Evolutionary conservation across 64 coral and sea anemone species (phyloP).

Genomic region (Pocillopora verrucosa): DNA sequence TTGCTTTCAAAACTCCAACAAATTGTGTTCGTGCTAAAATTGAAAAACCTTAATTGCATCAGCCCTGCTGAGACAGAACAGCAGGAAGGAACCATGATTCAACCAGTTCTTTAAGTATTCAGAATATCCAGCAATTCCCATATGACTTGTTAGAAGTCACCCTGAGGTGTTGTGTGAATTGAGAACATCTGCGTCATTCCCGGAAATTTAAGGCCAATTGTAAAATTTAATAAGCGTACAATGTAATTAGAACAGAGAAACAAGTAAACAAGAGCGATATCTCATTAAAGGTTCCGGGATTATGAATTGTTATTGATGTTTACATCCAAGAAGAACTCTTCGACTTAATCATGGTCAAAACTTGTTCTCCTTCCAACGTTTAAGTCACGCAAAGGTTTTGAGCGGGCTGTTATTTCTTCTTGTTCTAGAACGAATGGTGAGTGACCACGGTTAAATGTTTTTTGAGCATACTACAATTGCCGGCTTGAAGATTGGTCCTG

Average conservation of each 20-base stretch:
- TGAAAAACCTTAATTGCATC: conserved; percentile 1
- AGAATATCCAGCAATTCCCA: neutral
- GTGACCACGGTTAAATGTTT: no score
- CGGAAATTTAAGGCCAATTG: neutral
- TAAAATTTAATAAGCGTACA: no score
- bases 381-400: neutral
- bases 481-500: no score
- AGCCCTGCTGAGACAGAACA: neutral
- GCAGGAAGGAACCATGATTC: neutral
- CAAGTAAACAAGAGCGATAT: neutral
- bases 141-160: no score
- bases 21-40: neutral
- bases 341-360: neutral
- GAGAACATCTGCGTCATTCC: neutral
- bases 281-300: neutral
- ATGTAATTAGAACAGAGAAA: neutral
- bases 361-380: neutral
- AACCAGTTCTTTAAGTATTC: conserved; percentile 6
- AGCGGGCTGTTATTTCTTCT: neutral
- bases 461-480: no score
- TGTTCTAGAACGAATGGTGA: neutral
- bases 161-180: no score
- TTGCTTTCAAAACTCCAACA: no score
- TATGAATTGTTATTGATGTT: neutral
- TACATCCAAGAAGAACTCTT: neutral